These are phyloP conservation scores for Exaiptasia diaphana DNA, from an alignment of 64 coral and sea anemone genomes.

Conservation along the genomic window DNA sequence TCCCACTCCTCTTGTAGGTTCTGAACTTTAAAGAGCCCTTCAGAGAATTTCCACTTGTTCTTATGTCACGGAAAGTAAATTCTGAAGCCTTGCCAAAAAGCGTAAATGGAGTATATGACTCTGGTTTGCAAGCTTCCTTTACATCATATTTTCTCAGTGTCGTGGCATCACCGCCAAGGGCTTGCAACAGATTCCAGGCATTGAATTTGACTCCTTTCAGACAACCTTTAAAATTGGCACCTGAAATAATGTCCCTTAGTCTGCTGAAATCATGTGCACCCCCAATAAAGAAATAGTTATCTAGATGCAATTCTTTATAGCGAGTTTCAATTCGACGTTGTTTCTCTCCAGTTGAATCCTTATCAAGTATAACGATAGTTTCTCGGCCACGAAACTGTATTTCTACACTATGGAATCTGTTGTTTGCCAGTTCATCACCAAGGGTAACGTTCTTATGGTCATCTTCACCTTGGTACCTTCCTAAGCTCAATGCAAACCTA, in stretches of 20 bases:
- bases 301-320: constrained; percentile 11
- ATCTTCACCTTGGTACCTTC: not conserved
- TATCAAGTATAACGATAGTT: constrained; percentile 9
- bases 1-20: constrained; percentile 20
- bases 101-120: not conserved
- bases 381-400: not conserved
- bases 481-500: constrained; percentile 30
- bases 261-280: constrained; percentile 17
- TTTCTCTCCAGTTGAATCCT: not conserved
- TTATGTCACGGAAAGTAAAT: not conserved
- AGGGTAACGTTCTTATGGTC: not conserved
- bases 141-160: constrained; percentile 26
- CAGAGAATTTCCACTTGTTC: not conserved
- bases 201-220: not conserved
- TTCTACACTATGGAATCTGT: not conserved
- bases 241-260: constrained; percentile 25
- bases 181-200: not conserved
- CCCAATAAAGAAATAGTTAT: constrained; percentile 27
- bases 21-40: constrained; percentile 30
- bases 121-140: not conserved
- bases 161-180: constrained; percentile 6
- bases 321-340: constrained; percentile 1
- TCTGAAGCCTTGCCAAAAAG: not conserved
- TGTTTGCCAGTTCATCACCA: constrained; percentile 27
- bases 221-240: constrained; percentile 30